A percentile compares a stretch with the other conserved stretches of the same genome.
These are phyloP conservation scores for Macropis europaea DNA, from an alignment of 2,888 invertebrate species.

Conservation along the genomic window DNA sequence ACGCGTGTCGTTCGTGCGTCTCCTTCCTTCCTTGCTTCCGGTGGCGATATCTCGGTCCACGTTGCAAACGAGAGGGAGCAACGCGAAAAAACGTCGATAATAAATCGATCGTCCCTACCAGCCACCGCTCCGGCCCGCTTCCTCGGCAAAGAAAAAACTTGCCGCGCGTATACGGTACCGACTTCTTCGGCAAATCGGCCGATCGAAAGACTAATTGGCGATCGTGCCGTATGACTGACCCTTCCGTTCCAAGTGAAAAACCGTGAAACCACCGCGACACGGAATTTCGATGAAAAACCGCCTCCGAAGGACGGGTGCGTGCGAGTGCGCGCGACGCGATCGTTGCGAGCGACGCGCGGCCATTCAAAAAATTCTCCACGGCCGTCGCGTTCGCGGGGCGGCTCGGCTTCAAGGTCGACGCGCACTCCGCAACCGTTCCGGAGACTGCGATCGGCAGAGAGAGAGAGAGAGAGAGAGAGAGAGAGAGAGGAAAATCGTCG, in stretches of 20 bases:
- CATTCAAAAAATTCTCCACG: background rate
- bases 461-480: too few species aligned
- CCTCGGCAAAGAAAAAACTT: conserved; percentile 46
- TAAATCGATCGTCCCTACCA: conserved; percentile 43
- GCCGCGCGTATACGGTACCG: conserved; percentile 29
- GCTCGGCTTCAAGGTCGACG: conserved; percentile 14
- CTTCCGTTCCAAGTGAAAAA: conserved; percentile 19
- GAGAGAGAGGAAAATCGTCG: background rate
- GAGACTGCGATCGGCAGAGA: too few species aligned
- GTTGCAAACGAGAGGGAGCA: too few species aligned
- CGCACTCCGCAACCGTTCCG: background rate
- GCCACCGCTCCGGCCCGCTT: background rate
- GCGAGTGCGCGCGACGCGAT: background rate
- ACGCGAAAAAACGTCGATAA: conserved; percentile 45
- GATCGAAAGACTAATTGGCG: conserved; percentile 52
- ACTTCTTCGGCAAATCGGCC: conserved; percentile 50
- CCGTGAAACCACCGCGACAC: background rate
- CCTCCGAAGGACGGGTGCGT: background rate
- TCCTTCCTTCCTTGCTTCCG: background rate
- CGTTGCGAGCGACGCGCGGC: background rate
- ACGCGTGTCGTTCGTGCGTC: too few species aligned
- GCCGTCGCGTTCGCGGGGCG: background rate
- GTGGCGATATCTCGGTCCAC: background rate
- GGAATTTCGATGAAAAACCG: conserved; percentile 10
- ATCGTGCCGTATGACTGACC: conserved; percentile 38